Evolutionary conservation across 64 coral and sea anemone species (phyloP), one percentile per base, ranked within the genome.

Genomic region (Anthopleura sola): DNA sequence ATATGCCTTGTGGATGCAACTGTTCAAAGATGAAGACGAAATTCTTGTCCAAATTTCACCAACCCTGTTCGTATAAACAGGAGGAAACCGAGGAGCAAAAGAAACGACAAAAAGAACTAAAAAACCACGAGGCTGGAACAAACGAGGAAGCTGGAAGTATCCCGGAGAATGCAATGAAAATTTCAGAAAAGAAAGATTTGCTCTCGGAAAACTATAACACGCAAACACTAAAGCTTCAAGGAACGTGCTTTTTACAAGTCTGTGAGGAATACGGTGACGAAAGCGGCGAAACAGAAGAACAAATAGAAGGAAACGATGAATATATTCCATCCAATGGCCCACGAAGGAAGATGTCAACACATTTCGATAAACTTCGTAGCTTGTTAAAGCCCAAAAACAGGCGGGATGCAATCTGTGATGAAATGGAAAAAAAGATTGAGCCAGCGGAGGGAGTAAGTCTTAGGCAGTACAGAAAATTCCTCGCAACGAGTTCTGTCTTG

Each of bases 361-460:
- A 71, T 34, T 24, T 79, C 6, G 76, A 79, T n/a, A 48, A 18
- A 48, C 20, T 79, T 17, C 3, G 76, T 3, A 79, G 39, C 76
- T 79, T 79, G 20, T 79, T 79, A 7, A 48, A 44, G 39, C 20
- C 76, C 3, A 79, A 47, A 26, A 44, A 79, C 44, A 38, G 76
- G 5, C 76, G 76, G 5, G 76, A 79, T 46, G 76, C 76, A 26
- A 79, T 79, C 36, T 79, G 76, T 79, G 76, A 79, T 24, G 76
- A 79, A 26, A 79, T 79, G 76, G 76, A 79, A n/a, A 79, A 46
- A 79, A 48, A 79, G 31, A 38, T 44, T 20, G 37, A 44, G 19
- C 37, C 36, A 5, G 19, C 36, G 19, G 11, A 38, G 3, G 76
- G 76, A 23, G 37, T 79, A 2, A 79, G 76, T 26, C 76, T 79